Base-by-base conservation (phyloP, 1,140 invertebrate genomes). In the Melitaea cinxia region DNA sequence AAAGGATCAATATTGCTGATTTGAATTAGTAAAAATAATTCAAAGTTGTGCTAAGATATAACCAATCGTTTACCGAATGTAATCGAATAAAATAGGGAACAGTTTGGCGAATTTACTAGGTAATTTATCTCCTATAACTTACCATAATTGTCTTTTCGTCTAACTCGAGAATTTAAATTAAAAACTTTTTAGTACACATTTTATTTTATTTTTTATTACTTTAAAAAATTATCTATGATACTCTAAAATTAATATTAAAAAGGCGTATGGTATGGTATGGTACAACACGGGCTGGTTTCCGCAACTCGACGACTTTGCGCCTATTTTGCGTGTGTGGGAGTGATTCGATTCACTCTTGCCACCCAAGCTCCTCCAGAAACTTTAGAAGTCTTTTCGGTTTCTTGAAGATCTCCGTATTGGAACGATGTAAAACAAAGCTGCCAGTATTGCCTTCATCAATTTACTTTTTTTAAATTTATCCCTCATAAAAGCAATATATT, bases 81-180 rank as follows among this genome's bases (percentile, higher is more conserved):
- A 56, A 64, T 65, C 69, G 63, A 68, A 66, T 63, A 65, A 67
- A 68, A 75, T 61, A 69, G 74, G 74, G 74, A 77, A 60, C 74
- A 77, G 71, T 63, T 67, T 35, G 65, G 72, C 72, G 74, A 77
- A 77, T 77, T 77, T 77, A 77, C 59, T 77, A 73, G 54, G 56
- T 59, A 60, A 47, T 67, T 56, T 67, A 67, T 56, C 54, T 72
- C 62, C 37, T 45, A 35, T 70, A 70, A 47, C 59, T 63, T 50
- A 64, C 49, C 28, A 55, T 68, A 9, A 62, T 42, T 42, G 7
- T 42, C 54, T 57, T 15, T 64, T 55, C 61, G 54, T 56, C 54
- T 37, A 37, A 26, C 24, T 26, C 35, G 30, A n/a, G 5, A 14
- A 17, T 39, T 6, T 6, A 12, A 42, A 17, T 42, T 42, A 17